Evolutionary conservation across 2,888 invertebrate genomes (phyloP).

Genomic region (Cynaeus angustus): DNA sequence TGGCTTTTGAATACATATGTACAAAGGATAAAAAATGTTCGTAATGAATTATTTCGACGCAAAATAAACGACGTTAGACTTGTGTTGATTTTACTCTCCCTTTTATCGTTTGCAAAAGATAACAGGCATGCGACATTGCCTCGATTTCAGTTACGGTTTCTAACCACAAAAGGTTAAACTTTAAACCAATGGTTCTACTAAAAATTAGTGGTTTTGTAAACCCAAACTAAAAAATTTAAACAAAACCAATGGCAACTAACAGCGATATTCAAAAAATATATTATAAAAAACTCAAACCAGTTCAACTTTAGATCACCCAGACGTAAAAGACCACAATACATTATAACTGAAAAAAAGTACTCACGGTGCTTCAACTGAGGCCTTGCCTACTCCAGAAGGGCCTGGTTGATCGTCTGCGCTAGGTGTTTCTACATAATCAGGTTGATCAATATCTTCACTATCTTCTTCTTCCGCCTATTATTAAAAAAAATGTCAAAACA

Average conservation of each 20-base stretch:
- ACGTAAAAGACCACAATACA: slow-evolving; percentile 16
- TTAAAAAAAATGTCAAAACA: slow-evolving; percentile 31
- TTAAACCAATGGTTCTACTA: no score
- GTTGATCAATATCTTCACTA: slow-evolving; percentile 56
- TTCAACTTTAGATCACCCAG: slow-evolving; percentile 54
- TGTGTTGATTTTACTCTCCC: no score
- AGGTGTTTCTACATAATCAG: slow-evolving; percentile 64
- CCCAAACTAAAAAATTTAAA: background rate
- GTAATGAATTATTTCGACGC: no score
- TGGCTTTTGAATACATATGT: no score
- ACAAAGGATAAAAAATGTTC: no score
- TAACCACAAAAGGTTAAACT: background rate
- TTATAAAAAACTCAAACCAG: slow-evolving; percentile 34
- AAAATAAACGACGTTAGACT: no score
- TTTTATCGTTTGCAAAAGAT: no score
- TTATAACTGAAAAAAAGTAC: slow-evolving; percentile 63
- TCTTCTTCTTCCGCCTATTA: slow-evolving; percentile 67
- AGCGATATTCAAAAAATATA: no score
- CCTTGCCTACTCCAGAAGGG: slow-evolving; percentile 69
- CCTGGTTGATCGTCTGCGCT: slow-evolving; percentile 69
- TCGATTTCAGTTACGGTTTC: background rate
- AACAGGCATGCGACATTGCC: no score
- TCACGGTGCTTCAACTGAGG: slow-evolving; percentile 69
- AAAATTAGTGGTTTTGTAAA: no score
- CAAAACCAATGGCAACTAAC: no score